These are phyloP conservation scores for Rotaria magnacalcarata DNA, from an alignment of 2,888 invertebrate species.

Conservation along the genomic window DNA sequence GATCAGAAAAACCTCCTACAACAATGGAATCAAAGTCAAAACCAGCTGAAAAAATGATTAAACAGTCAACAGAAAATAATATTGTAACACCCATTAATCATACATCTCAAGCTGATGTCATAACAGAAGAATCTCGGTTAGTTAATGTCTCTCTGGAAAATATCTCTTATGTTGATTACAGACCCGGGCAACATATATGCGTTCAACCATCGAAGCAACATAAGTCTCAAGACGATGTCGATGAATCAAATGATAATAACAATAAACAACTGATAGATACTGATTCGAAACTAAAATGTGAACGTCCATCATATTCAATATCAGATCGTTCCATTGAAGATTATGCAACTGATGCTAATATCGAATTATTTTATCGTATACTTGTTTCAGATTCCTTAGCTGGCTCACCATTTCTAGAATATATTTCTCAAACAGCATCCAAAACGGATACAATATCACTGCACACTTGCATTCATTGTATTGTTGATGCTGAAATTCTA, in stretches of 20 bases:
- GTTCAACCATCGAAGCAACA: not conserved
- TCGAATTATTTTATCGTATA: conserved; percentile 18
- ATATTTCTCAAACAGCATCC: not conserved
- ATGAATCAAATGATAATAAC: not conserved
- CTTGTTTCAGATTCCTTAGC: not conserved
- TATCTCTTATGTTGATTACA: not conserved
- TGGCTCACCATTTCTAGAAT: not conserved
- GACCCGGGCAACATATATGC: not conserved
- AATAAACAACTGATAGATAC: not conserved
- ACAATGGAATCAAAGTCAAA: not conserved
- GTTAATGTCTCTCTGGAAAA: not conserved
- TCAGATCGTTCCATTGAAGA: not conserved
- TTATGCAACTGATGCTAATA: not conserved
- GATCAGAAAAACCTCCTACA: no score
- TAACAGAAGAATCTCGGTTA: not conserved
- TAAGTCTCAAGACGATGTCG: not conserved
- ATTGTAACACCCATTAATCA: not conserved
- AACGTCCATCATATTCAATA: not conserved
- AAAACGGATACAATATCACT: not conserved
- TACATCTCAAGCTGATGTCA: not conserved
- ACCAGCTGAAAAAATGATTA: not conserved
- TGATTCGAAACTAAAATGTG: not conserved
- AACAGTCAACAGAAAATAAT: not conserved
- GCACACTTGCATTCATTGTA: not conserved
- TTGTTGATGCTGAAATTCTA: not conserved